A percentile compares a stretch with the other conserved stretches of the same genome.
These are phyloP conservation scores for Microctonus hyperodae DNA, from an alignment of 2,888 invertebrate species.

Conservation along the genomic window DNA sequence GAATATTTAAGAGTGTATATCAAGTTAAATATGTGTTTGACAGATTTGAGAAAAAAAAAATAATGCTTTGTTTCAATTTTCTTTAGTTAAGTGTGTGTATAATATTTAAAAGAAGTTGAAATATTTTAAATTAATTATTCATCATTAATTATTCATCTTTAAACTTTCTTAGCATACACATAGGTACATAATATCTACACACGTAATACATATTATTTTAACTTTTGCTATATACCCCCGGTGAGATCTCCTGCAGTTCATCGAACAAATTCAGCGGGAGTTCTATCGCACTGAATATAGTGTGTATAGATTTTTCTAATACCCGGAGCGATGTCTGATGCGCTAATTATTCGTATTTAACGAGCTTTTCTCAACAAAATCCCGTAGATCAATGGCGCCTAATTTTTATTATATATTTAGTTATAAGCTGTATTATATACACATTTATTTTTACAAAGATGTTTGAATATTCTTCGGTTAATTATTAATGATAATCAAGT, in stretches of 20 bases:
- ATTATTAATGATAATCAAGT: not conserved
- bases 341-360: slow-evolving; percentile 3
- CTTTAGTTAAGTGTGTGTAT: not conserved
- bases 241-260: slow-evolving; percentile 10
- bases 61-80: not conserved
- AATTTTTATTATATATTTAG: not conserved
- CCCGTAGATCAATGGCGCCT: not conserved
- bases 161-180: not conserved
- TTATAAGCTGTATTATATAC: not conserved
- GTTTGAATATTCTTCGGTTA: not conserved
- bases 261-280: slow-evolving; percentile 11
- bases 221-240: not conserved
- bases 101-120: not conserved
- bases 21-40: not conserved
- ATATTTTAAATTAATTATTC: not conserved
- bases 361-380: not conserved
- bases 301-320: not conserved
- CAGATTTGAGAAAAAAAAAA: not conserved
- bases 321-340: not conserved
- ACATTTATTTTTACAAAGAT: not conserved
- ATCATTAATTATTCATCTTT: not conserved
- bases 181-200: not conserved
- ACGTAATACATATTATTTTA: not conserved
- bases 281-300: not conserved
- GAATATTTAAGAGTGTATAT: not conserved